Evolutionary conservation across 2,888 invertebrate species (phyloP), one percentile per base, ranked within the genome.

Genomic region (Erebia aethiops): DNA sequence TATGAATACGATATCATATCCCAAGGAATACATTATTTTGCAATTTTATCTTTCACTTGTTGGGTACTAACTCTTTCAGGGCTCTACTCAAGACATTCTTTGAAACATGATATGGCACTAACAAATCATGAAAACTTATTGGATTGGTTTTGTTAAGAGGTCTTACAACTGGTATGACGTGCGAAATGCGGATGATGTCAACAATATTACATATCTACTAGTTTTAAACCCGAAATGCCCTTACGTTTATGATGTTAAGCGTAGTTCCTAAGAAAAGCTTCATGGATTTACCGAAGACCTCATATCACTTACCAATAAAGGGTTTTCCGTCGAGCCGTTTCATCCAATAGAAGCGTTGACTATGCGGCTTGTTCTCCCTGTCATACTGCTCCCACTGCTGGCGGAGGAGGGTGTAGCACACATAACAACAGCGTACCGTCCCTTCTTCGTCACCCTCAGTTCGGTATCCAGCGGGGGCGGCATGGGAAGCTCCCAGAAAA

Each of bases 301-400:
- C 54, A 8, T 1, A 14, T 1, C 21, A 87, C 92, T 92, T 74
- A 94, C 94, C 95, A 43, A 97, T 98, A 81, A 97, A 98, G 0
- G 97, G 96, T 74, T 98, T 97, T 82, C 98, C 97, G 84, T 98
- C 98, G 78, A 97, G 95, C 79, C 98, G 94, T 89, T 98, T 98
- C 92, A 98, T 94, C 96, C 98, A 98, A 85, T 98, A 98, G 82
- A 98, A 95, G 68, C 98, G 94, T 86, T 98, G 98, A 76, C 96
- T 94, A 86, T 97, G 96, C 0, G 98, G 98, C 78, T 97, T 97
- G 83, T 96, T 96, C 81, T 96, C 96, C 58, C 96, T 94, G 90
- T 98, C 98, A 87, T 97, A 97, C 75, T 96, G 95, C 81, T 98
- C 97, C 98, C 98, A 98, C 90, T 98, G 98, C 87, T 98, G 97